Evolutionary conservation across 2,797 vertebrate genomes (phyloP), one percentile per base, ranked within the genome.

Genomic region (Peromyscus aztecus): DNA sequence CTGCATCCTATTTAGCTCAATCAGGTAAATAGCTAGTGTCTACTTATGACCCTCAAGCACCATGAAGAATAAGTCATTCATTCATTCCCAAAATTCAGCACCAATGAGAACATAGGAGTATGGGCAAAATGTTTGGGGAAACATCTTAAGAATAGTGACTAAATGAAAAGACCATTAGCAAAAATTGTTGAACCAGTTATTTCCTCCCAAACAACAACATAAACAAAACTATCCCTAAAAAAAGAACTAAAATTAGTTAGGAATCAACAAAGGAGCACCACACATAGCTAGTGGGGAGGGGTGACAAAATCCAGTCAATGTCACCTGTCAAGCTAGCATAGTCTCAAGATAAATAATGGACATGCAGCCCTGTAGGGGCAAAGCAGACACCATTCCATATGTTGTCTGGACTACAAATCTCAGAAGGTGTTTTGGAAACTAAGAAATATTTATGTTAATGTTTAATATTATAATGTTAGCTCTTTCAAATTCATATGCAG

Each of bases 401-500:
- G 12, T 37, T 55, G 7, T 91, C 90, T 88, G 19, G 23, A 37
- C 12, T 76, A 69, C 23, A 23, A n/a, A 49, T 78, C 52, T n/a
- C 31, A 29, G n/a, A 61, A 94, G 10, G 1, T 29, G 43, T 94
- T 86, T 21, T 12, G 67, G 57, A 94, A 94, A 43, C 10, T 27
- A 69, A 89, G 6, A 84, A 96, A 73, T 84, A 49, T n/a, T 81
- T 52, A 86, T 73, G 67, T 67, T 29, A 86, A 8, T 71, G 13
- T 92, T 91, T 90, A 93, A 76, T 46, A 65, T 29, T 86, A 13
- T 85, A 55, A 83, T 59, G 87, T 96, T 63, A 94, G 24, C 23
- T 82, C 65, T 77, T 91, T 89, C n/a, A 59, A 34, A 81, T 57
- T 84, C 43, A 24, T 81, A 23, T 83, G 10, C 13, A 80, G 82